These are phyloP conservation scores for Cheilosia vernalis DNA, from an alignment of 2,888 invertebrate species.

Conservation along the genomic window DNA sequence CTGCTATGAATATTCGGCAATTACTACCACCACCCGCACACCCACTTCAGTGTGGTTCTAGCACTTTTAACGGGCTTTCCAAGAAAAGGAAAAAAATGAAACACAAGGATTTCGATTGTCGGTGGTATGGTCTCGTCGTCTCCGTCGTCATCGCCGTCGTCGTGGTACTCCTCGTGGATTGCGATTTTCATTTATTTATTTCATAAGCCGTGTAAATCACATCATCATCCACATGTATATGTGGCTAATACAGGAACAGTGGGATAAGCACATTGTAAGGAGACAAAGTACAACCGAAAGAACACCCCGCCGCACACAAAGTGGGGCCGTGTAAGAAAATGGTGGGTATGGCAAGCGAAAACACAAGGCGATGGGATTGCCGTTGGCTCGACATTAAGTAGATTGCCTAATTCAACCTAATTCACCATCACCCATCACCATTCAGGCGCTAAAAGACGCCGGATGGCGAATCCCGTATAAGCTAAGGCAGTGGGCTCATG, in stretches of 20 bases:
- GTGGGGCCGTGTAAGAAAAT: background rate
- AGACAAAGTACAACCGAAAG: slow-evolving; percentile 53
- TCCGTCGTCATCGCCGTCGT: slow-evolving; percentile 2
- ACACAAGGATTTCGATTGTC: slow-evolving; percentile 49
- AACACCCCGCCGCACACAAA: slow-evolving; percentile 17
- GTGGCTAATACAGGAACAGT: slow-evolving; percentile 19
- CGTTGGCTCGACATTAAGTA: slow-evolving; percentile 68
- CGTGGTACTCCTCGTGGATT: slow-evolving; percentile 39
- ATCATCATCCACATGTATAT: slow-evolving; percentile 67
- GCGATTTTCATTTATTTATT: slow-evolving; percentile 71
- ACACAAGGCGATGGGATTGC: slow-evolving; percentile 54
- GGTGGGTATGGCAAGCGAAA: background rate
- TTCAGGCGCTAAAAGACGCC: slow-evolving; percentile 47
- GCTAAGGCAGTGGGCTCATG: slow-evolving; percentile 20
- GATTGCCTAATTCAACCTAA: slow-evolving; percentile 73
- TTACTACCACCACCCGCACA: slow-evolving; percentile 43
- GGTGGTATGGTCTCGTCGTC: slow-evolving; percentile 2
- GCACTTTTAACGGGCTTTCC: slow-evolving; percentile 27
- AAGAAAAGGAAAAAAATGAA: slow-evolving; percentile 12
- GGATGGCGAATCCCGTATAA: slow-evolving; percentile 35
- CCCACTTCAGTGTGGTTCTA: slow-evolving; percentile 2
- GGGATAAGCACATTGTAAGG: slow-evolving; percentile 57
- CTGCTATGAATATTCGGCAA: slow-evolving; percentile 73
- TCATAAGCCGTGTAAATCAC: slow-evolving; percentile 72
- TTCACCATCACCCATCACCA: slow-evolving; percentile 61